Base-by-base conservation (phyloP, 2,888 invertebrate genomes). In the Pristionchus arcanus region DNA sequence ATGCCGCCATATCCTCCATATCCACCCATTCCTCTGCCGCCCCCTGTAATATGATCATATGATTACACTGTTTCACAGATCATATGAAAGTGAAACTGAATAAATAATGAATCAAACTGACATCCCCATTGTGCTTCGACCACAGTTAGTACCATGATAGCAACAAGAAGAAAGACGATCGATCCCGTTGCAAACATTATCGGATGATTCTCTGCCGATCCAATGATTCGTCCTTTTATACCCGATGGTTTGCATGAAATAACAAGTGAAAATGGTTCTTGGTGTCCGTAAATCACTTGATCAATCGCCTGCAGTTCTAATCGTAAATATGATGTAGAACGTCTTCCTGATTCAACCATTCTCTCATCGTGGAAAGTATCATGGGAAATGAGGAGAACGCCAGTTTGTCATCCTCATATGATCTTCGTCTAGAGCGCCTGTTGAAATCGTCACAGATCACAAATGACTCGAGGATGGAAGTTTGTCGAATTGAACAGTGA, bases 121-220 rank as follows among this genome's bases (percentile, higher is more conserved):
- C 68, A 68, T 68, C 68, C 68, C 68, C 68, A 68, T 31, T 68
- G 68, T 31, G 68, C 68, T 16, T 68, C 68, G 16, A 68, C 68
- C 68, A 66, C 66, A 66, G 28, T 5, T 1, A 66, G 66, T 28
- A 16, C 68, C 34, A 68, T 31, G 68, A 31, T 16, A 19, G 34
- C 31, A 16, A 68, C 31, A 13, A 68, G 34, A 34, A 68, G 68
- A 68, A 68, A 16, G 31, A 68, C 28, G 68, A 68, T 16, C 28
- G 68, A 68, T 15, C 15, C 31, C 7, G 31, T 31, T 68, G 68
- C 28, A 68, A 34, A 34, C 31, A 68, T 28, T 31, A 31, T 68
- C 31, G 34, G 31, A 28, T 21, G 63, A 63, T 21, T 63, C n/a
- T n/a, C 63, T 63, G 59, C 25, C 4, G 59, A 63, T 25, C 63